These are phyloP conservation scores for Chromobotia macracanthus DNA, from an alignment of 2,797 vertebrate genomes.

Conservation along the genomic window DNA sequence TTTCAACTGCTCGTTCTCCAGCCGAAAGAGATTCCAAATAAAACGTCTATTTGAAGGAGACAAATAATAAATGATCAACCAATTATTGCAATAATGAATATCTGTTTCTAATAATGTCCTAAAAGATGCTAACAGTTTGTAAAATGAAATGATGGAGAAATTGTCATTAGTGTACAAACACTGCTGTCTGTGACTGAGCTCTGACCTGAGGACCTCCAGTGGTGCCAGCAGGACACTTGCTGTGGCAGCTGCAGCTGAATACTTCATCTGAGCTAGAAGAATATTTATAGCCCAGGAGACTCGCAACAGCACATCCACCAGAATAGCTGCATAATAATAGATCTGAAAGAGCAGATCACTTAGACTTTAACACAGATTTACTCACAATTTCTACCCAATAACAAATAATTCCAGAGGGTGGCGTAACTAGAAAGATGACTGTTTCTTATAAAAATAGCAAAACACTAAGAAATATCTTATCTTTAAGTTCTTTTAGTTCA, in stretches of 20 bases:
- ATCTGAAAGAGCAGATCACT: conserved; percentile 36
- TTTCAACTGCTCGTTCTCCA: conserved; percentile 87
- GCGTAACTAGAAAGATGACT: no score
- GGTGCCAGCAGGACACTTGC: conserved; percentile 82
- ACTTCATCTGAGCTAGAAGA: conserved; percentile 77
- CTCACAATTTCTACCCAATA: no score
- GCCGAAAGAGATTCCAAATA: conserved; percentile 86
- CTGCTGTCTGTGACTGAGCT: conserved; percentile 33
- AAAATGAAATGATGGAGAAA: not conserved
- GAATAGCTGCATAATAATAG: conserved; percentile 81
- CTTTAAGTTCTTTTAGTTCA: no score
- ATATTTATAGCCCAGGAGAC: conserved; percentile 88
- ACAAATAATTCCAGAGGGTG: no score
- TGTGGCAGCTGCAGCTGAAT: conserved; percentile 71
- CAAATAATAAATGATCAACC: not conserved
- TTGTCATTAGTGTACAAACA: not conserved
- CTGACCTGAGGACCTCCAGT: conserved; percentile 87
- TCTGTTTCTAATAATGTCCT: no score
- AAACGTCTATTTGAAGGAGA: conserved; percentile 72
- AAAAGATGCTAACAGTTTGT: not conserved
- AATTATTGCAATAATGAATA: not conserved
- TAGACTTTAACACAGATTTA: not conserved
- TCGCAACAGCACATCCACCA: conserved; percentile 83
- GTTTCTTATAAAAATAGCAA: no score
- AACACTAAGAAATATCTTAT: no score